Conservation (phyloP, 1,140 invertebrate genomes). For the Drosophila orena region DNA sequence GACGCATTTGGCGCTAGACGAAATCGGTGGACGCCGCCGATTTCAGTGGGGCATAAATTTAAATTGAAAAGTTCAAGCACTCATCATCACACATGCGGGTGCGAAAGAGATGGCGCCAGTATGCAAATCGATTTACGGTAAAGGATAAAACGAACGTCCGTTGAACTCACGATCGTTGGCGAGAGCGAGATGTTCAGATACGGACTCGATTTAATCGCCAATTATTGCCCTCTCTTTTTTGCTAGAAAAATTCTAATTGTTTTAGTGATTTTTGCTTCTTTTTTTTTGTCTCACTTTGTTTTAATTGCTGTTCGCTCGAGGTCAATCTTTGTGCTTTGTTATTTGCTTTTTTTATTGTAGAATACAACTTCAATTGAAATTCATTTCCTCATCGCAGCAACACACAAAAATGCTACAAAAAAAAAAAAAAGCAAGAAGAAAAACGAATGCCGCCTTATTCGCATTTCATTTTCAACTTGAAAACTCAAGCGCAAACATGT, state of each 20-base stretch:
- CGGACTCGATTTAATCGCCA: constrained; percentile 26
- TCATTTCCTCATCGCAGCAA: constrained; percentile 70
- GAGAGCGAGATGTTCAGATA: constrained; percentile 2
- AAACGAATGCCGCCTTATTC: constrained; percentile 27
- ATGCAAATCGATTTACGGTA: constrained; percentile 68
- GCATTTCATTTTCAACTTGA: constrained; percentile 54
- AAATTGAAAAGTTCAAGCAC: constrained; percentile 76
- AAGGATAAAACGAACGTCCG: constrained; percentile 74
- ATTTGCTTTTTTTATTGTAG: constrained; percentile 33
- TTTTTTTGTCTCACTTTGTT: constrained; percentile 21
- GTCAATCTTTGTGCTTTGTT: constrained; percentile 47
- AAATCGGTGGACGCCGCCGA: constrained; percentile 39
- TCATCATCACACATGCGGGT: constrained; percentile 52
- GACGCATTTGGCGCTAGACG: constrained; percentile 78
- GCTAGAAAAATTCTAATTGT: constrained; percentile 41
- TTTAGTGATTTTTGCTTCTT: constrained; percentile 13
- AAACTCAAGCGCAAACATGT: constrained; percentile 39
- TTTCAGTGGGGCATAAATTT: constrained; percentile 61
- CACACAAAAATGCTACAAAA: constrained; percentile 18
- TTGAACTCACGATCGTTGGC: constrained; percentile 46
- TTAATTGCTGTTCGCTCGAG: constrained; percentile 53
- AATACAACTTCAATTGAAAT: constrained; percentile 61
- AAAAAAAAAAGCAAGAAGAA: constrained; percentile 11
- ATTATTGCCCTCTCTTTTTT: constrained; percentile 11
- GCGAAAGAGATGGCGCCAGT: constrained; percentile 9